Evolutionary conservation across 1,140 invertebrate genomes (phyloP).

Genomic region (Drosophila micromelanica): DNA sequence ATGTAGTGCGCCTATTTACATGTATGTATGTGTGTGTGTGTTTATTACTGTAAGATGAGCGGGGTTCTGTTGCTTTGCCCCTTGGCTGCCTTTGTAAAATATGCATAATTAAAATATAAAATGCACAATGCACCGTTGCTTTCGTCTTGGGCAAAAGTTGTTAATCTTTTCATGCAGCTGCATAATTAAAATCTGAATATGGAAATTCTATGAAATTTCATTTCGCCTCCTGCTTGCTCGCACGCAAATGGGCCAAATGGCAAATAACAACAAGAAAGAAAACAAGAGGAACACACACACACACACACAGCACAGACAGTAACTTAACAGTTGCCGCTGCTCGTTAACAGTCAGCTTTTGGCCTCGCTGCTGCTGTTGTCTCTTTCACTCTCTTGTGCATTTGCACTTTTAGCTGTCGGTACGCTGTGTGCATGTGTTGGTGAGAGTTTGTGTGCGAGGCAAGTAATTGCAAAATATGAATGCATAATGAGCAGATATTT

Average conservation of each 20-base stretch:
- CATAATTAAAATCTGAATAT: constrained; percentile 82
- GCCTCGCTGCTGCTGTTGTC: constrained; percentile 37
- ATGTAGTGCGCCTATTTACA: background rate
- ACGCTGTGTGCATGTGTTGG: constrained; percentile 19
- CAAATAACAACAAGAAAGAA: constrained; percentile 44
- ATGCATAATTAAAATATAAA: constrained; percentile 73
- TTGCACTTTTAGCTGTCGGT: constrained; percentile 65
- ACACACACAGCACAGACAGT: constrained; percentile 47
- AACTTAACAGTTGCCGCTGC: constrained; percentile 70
- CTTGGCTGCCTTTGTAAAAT: constrained; percentile 56
- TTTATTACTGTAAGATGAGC: background rate
- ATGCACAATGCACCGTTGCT: constrained; percentile 48
- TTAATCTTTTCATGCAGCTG: constrained; percentile 79
- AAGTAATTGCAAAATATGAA: constrained; percentile 82
- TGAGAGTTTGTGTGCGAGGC: constrained; percentile 44
- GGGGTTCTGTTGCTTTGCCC: constrained; percentile 7
- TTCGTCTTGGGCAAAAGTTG: constrained; percentile 57
- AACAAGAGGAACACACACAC: constrained; percentile 36
- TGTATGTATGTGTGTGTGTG: too few relatives aligned
- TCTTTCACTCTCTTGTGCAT: constrained; percentile 31
- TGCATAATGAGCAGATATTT: constrained; percentile 81
- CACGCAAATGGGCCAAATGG: constrained; percentile 66
- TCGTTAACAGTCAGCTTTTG: constrained; percentile 50
- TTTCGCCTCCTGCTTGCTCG: constrained; percentile 23
- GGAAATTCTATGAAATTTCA: constrained; percentile 68